These are phyloP conservation scores for Bombyx mandarina DNA, from an alignment of 1,140 invertebrate species.

Conservation along the genomic window DNA sequence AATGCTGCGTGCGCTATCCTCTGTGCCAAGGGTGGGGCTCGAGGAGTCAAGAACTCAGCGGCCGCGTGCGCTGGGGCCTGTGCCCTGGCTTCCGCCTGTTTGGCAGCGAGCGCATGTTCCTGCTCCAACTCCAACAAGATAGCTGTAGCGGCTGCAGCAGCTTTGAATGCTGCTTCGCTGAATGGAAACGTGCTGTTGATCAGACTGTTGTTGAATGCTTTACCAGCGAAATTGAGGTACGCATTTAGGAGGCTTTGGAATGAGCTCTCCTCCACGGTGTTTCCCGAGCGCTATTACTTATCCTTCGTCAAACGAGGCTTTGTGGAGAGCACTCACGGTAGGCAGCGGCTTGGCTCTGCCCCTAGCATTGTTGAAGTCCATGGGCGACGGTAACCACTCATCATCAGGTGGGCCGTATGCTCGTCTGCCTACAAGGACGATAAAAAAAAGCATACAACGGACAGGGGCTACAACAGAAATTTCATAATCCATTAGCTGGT, in stretches of 20 bases:
- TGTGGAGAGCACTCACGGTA: too few relatives aligned
- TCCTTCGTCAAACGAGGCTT: too few relatives aligned
- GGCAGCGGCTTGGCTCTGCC: too few relatives aligned
- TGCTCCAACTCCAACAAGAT: constrained; percentile 26
- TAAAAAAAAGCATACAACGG: too few relatives aligned
- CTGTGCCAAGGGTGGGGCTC: constrained; percentile 31
- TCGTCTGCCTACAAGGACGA: too few relatives aligned
- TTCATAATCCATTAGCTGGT: too few relatives aligned
- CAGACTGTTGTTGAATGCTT: constrained; percentile 39
- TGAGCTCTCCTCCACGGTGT: too few relatives aligned
- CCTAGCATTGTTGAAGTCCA: too few relatives aligned
- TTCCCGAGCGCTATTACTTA: too few relatives aligned
- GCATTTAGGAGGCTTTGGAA: background rate
- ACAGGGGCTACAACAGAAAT: too few relatives aligned
- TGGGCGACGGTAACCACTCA: too few relatives aligned
- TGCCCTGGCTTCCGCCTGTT: constrained; percentile 31
- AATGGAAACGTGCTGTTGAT: constrained; percentile 58
- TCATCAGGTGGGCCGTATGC: too few relatives aligned
- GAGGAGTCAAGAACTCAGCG: constrained; percentile 36
- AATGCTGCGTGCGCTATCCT: constrained; percentile 43
- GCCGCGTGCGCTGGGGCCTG: constrained; percentile 38
- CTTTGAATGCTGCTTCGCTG: constrained; percentile 47
- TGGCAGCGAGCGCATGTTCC: constrained; percentile 39
- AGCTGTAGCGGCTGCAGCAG: constrained; percentile 46
- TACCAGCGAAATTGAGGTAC: constrained; percentile 56